phyloP scores from a whole-genome alignment of 2,888 invertebrate species.

The Tryphoninae sp. region DNA sequence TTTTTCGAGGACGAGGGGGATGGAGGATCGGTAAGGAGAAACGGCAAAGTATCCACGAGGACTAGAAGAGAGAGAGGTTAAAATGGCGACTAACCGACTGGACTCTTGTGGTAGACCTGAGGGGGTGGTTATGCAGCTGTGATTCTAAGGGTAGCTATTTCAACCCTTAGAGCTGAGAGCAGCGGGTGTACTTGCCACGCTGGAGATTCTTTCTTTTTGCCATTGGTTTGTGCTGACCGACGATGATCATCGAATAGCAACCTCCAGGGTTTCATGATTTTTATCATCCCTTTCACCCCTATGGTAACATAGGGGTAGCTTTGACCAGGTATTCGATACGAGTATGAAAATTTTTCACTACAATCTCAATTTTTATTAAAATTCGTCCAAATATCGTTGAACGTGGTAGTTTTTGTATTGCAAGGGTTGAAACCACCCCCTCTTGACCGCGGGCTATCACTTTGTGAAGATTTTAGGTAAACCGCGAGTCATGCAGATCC shows the following conservation, averaged over 20 bases:
- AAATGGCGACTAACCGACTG: slow-evolving; percentile 44
- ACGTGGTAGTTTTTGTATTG: no score
- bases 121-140: slow-evolving; percentile 60
- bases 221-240: slow-evolving; percentile 78
- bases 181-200: slow-evolving; percentile 43
- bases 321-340: no score
- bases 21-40: slow-evolving; percentile 23
- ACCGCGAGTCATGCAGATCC: slow-evolving; percentile 61
- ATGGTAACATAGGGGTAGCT: no score
- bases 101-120: no score
- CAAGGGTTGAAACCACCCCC: slow-evolving; percentile 61
- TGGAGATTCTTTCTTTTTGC: slow-evolving; percentile 71
- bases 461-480: slow-evolving; percentile 68
- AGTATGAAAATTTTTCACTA: no score
- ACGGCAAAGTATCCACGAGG: slow-evolving; percentile 3
- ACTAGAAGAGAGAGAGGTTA: slow-evolving; percentile 11
- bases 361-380: no score
- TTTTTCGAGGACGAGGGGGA: slow-evolving; percentile 17
- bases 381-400: no score
- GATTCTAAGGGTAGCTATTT: slow-evolving; percentile 49
- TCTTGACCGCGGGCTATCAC: slow-evolving; percentile 68
- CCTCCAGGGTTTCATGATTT: not conserved
- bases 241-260: not conserved
- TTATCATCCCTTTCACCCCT: no score
- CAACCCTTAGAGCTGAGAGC: no score